Percentiles rank a stretch among this genome's conserved stretches.
Conservation (phyloP, 2,888 invertebrate species). For the Cephus spinipes region DNA sequence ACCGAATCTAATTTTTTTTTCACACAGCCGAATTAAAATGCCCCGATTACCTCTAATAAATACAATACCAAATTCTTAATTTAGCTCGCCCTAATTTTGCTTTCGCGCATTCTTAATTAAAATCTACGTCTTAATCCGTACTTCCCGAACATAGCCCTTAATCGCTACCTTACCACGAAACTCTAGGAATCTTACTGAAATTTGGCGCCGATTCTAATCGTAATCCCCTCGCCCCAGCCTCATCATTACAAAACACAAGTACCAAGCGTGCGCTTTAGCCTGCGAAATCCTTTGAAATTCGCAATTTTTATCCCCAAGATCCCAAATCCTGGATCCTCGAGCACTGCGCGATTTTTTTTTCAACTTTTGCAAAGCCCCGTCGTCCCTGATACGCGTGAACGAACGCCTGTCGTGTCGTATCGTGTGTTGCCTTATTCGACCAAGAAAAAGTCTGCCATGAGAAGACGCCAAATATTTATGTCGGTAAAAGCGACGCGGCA, state of each 20-base stretch:
- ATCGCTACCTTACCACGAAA: slow-evolving; percentile 2
- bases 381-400: neutral
- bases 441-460: neutral
- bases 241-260: neutral
- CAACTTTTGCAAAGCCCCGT: neutral
- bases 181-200: slow-evolving; percentile 3
- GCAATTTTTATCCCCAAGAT: neutral
- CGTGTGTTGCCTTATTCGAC: neutral
- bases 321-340: neutral
- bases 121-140: slow-evolving; percentile 13
- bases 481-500: neutral
- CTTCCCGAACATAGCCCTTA: slow-evolving; percentile 22
- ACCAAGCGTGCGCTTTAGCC: neutral
- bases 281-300: neutral
- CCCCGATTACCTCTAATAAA: slow-evolving; percentile 49
- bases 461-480: neutral
- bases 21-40: slow-evolving; percentile 67
- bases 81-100: slow-evolving; percentile 25
- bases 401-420: neutral
- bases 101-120: neutral
- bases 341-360: neutral
- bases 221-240: neutral
- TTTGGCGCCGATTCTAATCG: slow-evolving; percentile 1
- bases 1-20: slow-evolving; percentile 47
- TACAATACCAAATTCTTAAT: slow-evolving; percentile 39